phyloP scores from a whole-genome alignment of 2,113 vertebrate species.

The Crotophaga sulcirostris region DNA sequence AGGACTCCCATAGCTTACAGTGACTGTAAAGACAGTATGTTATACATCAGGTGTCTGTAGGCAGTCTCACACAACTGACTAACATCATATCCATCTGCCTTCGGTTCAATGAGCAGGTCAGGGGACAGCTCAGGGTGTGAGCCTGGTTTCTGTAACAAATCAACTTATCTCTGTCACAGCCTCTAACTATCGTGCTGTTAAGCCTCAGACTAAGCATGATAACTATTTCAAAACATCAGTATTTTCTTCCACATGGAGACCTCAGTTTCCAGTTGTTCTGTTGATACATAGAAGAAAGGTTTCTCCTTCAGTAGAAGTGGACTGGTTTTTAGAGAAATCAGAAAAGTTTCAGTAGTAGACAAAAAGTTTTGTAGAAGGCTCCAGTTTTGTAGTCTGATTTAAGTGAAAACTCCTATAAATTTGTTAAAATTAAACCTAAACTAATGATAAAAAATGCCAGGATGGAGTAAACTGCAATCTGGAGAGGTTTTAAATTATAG shows the following conservation, averaged over 20 bases:
- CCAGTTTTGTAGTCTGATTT: background rate
- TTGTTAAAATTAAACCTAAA: background rate
- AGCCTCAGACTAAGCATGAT: background rate
- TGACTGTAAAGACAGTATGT: background rate
- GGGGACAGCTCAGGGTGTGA: background rate
- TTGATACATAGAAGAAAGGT: accelerated
- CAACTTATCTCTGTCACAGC: background rate
- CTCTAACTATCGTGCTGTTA: background rate
- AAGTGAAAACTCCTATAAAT: background rate
- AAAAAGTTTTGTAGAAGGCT: background rate
- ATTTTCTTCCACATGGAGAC: background rate
- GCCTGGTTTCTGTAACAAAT: background rate
- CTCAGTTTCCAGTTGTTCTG: background rate
- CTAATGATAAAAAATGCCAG: background rate
- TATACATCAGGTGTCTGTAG: background rate
- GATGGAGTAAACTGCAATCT: background rate
- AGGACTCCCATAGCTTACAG: background rate
- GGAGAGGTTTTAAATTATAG: background rate
- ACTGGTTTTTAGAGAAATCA: background rate
- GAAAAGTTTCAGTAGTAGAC: background rate
- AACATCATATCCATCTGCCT: background rate
- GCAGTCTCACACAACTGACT: no score
- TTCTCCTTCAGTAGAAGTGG: background rate
- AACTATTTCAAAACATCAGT: background rate
- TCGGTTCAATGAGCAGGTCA: background rate